Percentiles rank a stretch among this genome's conserved stretches.
Evolutionary conservation across 2,888 invertebrate species (phyloP).

Genomic region (Pammene fasciana): DNA sequence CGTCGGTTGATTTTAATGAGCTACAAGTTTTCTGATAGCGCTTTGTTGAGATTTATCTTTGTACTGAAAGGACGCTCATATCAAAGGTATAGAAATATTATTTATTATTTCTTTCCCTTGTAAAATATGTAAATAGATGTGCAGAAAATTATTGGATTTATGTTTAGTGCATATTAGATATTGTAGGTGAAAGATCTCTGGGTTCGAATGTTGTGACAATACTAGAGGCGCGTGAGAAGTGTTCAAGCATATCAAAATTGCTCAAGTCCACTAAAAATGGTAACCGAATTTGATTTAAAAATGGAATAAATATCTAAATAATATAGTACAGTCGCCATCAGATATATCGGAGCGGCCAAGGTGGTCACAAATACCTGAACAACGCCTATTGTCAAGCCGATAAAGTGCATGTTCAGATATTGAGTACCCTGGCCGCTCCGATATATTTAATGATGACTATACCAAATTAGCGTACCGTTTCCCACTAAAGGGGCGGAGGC

Average conservation of each 20-base stretch:
- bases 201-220: constrained; percentile 52
- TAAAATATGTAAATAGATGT: constrained; percentile 81
- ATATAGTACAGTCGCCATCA: too few relatives aligned
- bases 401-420: too few relatives aligned
- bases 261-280: background rate
- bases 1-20: constrained; percentile 56
- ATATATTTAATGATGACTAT: too few relatives aligned
- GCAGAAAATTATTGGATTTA: constrained; percentile 63
- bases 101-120: constrained; percentile 77
- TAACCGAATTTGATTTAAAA: background rate
- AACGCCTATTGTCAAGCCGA: too few relatives aligned
- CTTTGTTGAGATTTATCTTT: constrained; percentile 61
- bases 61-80: constrained; percentile 76
- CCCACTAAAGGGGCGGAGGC: too few relatives aligned
- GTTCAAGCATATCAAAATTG: background rate
- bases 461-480: too few relatives aligned
- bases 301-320: background rate
- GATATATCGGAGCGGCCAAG: too few relatives aligned
- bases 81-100: constrained; percentile 77
- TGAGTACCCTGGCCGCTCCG: too few relatives aligned
- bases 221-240: constrained; percentile 15
- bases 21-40: constrained; percentile 51
- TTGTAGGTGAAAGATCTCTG: constrained; percentile 63
- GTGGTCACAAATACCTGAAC: too few relatives aligned
- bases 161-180: constrained; percentile 67